These are phyloP conservation scores for Periophthalmodon schlosseri DNA, from an alignment of 2,113 vertebrate genomes.

Conservation along the genomic window DNA sequence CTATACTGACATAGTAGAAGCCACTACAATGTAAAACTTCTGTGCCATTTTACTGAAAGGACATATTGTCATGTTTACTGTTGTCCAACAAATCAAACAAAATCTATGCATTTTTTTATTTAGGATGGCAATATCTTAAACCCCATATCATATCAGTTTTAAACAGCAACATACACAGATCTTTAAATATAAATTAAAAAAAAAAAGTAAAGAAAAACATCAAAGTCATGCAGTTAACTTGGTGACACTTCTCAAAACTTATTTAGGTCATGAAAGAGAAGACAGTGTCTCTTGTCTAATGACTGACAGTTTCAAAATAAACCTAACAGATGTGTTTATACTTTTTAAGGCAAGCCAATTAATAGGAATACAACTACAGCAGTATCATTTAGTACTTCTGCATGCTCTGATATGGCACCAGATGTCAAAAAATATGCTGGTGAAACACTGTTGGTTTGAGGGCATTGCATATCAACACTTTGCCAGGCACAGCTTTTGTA, in stretches of 20 bases:
- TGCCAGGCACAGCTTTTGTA: slow-evolving; percentile 46
- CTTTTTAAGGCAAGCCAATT: background rate
- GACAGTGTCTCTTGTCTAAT: slow-evolving; percentile 27
- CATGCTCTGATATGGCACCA: slow-evolving; percentile 56
- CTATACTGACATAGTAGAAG: slow-evolving; percentile 25
- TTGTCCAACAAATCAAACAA: no score
- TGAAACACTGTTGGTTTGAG: slow-evolving; percentile 48
- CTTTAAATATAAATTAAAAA: slow-evolving; percentile 25
- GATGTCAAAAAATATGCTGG: slow-evolving; percentile 51
- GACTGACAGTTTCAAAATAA: slow-evolving; percentile 15
- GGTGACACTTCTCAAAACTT: slow-evolving; percentile 28
- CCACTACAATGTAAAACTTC: background rate
- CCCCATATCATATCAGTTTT: slow-evolving; percentile 23
- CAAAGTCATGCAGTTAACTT: slow-evolving; percentile 38
- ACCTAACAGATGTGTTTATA: background rate
- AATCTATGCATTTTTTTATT: no score
- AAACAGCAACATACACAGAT: slow-evolving; percentile 20
- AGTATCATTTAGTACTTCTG: slow-evolving; percentile 30
- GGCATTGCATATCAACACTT: slow-evolving; percentile 55
- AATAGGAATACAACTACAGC: background rate
- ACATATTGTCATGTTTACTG: no score
- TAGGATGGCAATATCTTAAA: background rate
- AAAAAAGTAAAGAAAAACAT: slow-evolving; percentile 76
- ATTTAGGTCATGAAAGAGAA: slow-evolving; percentile 37
- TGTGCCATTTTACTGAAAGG: no score